Conservation (phyloP, 2,797 vertebrate genomes). For the Malurus leucopterus region DNA sequence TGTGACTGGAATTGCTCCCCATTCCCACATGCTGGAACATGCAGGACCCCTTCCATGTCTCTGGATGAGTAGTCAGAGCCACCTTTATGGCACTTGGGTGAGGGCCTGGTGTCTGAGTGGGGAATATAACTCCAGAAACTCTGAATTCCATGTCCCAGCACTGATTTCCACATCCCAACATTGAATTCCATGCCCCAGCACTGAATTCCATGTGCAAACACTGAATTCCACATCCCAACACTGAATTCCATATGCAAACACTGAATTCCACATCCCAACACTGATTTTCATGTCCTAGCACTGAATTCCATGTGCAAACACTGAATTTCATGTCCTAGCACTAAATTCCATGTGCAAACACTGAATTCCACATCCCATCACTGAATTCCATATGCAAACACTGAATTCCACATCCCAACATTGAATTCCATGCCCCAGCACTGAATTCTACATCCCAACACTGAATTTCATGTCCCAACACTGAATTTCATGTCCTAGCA, state of each 20-base stretch:
- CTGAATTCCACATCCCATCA: no score
- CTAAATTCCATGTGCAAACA: not conserved
- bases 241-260: not conserved
- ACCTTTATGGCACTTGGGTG: not conserved
- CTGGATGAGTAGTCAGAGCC: not conserved
- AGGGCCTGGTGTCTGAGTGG: rapidly evolving
- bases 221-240: not conserved
- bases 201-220: not conserved
- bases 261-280: no score
- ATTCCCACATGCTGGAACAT: not conserved
- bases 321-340: not conserved
- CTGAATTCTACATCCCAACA: not conserved
- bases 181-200: no score
- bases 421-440: no score
- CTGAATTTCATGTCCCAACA: not conserved
- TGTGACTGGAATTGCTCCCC: not conserved
- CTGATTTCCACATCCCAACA: not conserved
- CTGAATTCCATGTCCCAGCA: not conserved
- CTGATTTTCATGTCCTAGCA: not conserved
- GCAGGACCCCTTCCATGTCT: no score
- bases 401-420: not conserved
- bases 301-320: not conserved
- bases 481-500: no score
- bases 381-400: not conserved
- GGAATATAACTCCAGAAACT: not conserved